phyloP scores from a whole-genome alignment of 64 coral and sea anemone species.

The Stylophora pistillata region DNA sequence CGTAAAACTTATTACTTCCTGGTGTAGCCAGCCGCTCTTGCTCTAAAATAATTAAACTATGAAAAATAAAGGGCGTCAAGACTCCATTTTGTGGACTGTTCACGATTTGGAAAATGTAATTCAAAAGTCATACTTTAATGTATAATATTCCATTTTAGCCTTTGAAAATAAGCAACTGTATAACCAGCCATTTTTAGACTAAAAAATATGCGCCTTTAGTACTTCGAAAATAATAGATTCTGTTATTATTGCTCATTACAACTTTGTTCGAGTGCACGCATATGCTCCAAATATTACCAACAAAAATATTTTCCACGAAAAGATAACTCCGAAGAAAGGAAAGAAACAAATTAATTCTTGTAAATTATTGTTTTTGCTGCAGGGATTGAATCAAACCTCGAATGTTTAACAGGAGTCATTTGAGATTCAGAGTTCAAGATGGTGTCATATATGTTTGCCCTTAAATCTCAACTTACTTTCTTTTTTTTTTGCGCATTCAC shows the following conservation, averaged over 20 bases:
- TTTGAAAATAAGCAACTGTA: neutral
- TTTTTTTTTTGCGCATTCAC: neutral
- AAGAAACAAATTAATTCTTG: neutral
- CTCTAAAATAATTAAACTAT: no score
- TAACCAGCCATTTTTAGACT: neutral
- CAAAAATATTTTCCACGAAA: neutral
- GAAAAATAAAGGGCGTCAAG: no score
- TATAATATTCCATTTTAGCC: no score
- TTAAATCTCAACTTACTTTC: neutral
- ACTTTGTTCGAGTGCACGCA: neutral
- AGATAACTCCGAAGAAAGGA: neutral
- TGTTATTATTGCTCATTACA: neutral
- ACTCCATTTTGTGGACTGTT: no score
- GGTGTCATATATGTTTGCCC: neutral
- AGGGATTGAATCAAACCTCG: neutral
- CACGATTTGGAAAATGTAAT: no score
- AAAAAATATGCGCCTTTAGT: slow-evolving; percentile 1
- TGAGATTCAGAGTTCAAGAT: neutral
- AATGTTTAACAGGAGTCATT: neutral
- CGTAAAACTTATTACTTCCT: neutral
- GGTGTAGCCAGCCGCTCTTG: neutral
- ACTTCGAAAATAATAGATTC: neutral
- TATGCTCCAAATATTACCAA: neutral
- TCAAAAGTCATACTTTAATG: no score
- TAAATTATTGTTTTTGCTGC: neutral